Evolutionary conservation across 1,140 invertebrate genomes (phyloP), one percentile per base, ranked within the genome.

Genomic region (Dolichoris vasculosae): DNA sequence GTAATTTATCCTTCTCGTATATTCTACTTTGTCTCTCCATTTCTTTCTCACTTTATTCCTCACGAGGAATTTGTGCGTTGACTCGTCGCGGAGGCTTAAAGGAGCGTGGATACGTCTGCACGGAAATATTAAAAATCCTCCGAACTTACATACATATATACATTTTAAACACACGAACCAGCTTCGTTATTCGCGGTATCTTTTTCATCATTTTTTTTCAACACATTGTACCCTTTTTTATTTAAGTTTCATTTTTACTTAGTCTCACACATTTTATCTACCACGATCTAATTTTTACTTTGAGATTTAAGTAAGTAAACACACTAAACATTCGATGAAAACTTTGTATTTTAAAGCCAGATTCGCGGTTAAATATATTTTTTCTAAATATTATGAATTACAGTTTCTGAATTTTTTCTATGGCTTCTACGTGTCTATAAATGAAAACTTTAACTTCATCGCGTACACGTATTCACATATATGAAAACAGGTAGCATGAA

Each of bases 401-500:
- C 8, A 4, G 17, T 77, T 35, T 48, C 23, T 59, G 9, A 26
- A 11, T 55, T 77, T 55, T 77, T 38, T 6, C 46, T 1, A 32
- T n/a, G 15, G 15, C 15, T 77, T 77, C 6, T 23, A 35, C 38
- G 35, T 38, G 32, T 79, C 26, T 83, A 51, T 69, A 20, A 71
- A 69, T 55, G 69, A 17, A 43, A 78, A 71, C 59, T 77, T 64
- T 43, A 35, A 81, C 77, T 83, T 67, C 59, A 82, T 83, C 76
- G 51, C 51, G 84, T 32, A 85, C 67, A 87, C 80, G 83, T 43
- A 82, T 81, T 84, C 59, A 82, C 88, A 87, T 85, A 87, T 55
- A 75, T 87, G n/a, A 87, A 87, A 88, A 87, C 86, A 88, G 87
- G 86, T 86, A 88, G 89, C 89, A 89, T 89, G 89, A 89, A 89